Evolutionary conservation across 2,888 invertebrate species (phyloP), one percentile per base, ranked within the genome.

Genomic region (Lochmaea crataegi): DNA sequence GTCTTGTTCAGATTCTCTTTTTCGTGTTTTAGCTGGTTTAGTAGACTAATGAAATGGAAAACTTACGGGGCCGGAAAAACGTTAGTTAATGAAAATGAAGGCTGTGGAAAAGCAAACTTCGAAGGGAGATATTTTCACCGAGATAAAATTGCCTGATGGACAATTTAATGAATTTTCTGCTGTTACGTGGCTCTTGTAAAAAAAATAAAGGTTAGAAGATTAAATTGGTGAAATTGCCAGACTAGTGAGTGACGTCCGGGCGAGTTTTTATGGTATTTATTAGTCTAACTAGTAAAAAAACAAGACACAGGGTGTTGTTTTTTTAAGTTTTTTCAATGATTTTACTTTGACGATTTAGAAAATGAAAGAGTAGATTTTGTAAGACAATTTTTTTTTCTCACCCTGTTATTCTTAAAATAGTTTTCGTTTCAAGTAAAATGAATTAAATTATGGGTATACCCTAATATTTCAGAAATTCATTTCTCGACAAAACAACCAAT

Each of bases 1-100:
- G n/a, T n/a, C n/a, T n/a, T n/a, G n/a, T n/a, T n/a, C n/a, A n/a
- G n/a, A n/a, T n/a, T n/a, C n/a, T n/a, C n/a, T n/a, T n/a, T n/a
- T n/a, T n/a, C n/a, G n/a, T 42, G 57, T 66, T 66, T 57, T 60
- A 0, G 61, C 66, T 57, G 14, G 70, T 57, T 70, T 45, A 45
- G 64, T 57, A 16, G 32, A 38, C 73, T 68, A 71, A 73, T 73
- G 73, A 75, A 79, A 75, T 73, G 76, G 73, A 76, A 75, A 73
- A 72, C 74, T 70, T 72, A 77, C 72, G 61, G 42, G 32, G 9
- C 73, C 65, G 67, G 70, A 73, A 73, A 75, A 75, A 75, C 61
- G 68, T 57, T 61, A 42, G 71, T 66, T 70, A 75, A 70, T 72
- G 65, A 58, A 73, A 71, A 61, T 70, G 70, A 72, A 73, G 68